Evolutionary conservation across 2,797 vertebrate species (phyloP).

Genomic region (Eospalax fontanierii): DNA sequence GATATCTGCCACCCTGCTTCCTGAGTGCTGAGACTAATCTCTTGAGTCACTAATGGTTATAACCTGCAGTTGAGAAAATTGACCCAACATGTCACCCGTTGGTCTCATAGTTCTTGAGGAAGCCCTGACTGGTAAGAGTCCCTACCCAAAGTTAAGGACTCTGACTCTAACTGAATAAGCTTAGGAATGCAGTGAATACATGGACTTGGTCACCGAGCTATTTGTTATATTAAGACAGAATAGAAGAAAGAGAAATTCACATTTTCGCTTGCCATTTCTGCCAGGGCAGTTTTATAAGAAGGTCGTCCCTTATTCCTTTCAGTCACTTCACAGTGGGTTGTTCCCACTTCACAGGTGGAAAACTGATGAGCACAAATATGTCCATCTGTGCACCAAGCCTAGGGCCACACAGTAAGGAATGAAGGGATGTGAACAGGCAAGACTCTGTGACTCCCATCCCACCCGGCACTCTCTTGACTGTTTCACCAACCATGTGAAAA

Average conservation of each 20-base stretch:
- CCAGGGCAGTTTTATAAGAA: background rate
- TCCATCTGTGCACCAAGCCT: background rate
- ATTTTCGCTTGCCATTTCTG: background rate
- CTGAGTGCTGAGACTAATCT: too few species aligned
- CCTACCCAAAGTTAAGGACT: background rate
- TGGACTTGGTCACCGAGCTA: background rate
- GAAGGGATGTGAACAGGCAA: background rate
- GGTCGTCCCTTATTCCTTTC: background rate
- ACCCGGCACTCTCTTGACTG: background rate
- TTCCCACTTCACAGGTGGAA: background rate
- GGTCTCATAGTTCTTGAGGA: background rate
- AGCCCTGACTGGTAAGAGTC: background rate
- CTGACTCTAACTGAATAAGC: background rate
- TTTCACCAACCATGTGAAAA: background rate
- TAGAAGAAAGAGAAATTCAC: background rate
- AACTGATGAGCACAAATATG: background rate
- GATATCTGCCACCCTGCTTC: too few species aligned
- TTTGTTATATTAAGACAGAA: background rate
- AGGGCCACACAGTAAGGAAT: background rate
- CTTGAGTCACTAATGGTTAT: background rate
- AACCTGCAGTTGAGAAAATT: background rate
- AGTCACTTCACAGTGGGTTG: background rate
- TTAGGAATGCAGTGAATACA: background rate
- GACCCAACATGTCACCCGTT: background rate
- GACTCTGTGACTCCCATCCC: background rate